These are phyloP conservation scores for Pygoscelis adeliae DNA, from an alignment of 2,113 vertebrate genomes.

Conservation along the genomic window DNA sequence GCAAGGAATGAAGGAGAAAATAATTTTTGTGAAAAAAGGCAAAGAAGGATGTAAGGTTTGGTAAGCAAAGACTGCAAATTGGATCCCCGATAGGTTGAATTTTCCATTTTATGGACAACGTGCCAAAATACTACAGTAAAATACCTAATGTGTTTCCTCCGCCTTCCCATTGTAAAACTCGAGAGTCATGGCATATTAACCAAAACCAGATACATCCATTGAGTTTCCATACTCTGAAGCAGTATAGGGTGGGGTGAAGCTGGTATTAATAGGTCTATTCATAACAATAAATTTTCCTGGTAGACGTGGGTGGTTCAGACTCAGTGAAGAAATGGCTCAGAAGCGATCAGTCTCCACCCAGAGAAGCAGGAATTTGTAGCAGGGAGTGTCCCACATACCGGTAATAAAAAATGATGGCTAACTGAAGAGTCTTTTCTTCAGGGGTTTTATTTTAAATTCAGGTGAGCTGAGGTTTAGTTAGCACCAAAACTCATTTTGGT, in stretches of 20 bases:
- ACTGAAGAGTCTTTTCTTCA: background rate
- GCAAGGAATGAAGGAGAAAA: background rate
- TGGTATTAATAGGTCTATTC: constrained; percentile 60
- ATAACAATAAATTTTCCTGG: constrained; percentile 54
- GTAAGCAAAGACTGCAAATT: background rate
- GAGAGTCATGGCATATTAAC: constrained; percentile 33
- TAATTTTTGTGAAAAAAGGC: background rate
- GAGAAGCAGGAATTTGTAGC: constrained; percentile 24
- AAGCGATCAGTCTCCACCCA: constrained; percentile 54
- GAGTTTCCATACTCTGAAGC: constrained; percentile 53
- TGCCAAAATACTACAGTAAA: constrained; percentile 26
- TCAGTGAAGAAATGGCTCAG: constrained; percentile 50
- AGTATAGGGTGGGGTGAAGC: constrained; percentile 47
- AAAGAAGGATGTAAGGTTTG: background rate
- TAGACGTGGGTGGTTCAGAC: constrained; percentile 47
- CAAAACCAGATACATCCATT: constrained; percentile 47
- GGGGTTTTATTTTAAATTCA: constrained; percentile 26
- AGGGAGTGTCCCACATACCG: constrained; percentile 31
- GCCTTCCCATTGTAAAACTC: constrained; percentile 54
- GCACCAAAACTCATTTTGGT: background rate
- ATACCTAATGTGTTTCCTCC: constrained; percentile 11
- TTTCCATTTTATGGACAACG: constrained; percentile 1
- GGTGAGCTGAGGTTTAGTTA: background rate
- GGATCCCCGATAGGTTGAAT: background rate
- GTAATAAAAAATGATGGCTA: constrained; percentile 26